Evolutionary conservation across 2,113 vertebrate species (phyloP), one percentile per base, ranked within the genome.

Genomic region (Isichthys henryi): DNA sequence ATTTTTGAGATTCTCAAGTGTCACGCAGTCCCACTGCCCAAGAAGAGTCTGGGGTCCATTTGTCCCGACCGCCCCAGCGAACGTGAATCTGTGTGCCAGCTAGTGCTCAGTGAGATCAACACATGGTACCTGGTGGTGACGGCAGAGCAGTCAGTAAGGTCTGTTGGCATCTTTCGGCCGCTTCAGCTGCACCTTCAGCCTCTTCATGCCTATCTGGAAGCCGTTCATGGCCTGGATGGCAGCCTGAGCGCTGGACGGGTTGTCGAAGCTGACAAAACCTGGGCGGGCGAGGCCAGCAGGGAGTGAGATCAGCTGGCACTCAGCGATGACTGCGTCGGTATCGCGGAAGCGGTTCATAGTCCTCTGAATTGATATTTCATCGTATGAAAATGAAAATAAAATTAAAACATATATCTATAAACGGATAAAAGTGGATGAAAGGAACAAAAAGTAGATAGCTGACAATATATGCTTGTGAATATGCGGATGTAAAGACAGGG

Each of bases 231-330:
- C 97, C 95, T 99, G 98, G 95, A 99, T 99, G 93, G 98, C 98
- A 21, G 98, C 97, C 97, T 99, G 98, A 96, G 98, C 98, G 62
- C 98, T 99, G 93, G 98, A 97, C 21, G 98, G 98, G 96, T 99
- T 99, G 96, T 99, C 98, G 94, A 99, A 99, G 96, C 98, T 99
- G 96, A 99, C 98, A 91, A 99, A 99, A 93, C 98, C 98, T 99
- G 93, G 91, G 50, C 2, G 0, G 3, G 48, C 58, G 74, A 89
- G 39, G 86, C 62, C 62, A 70, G 62, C 70, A 89, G 23, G 35
- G 35, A 9, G 39, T 19, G 27, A 85, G 53, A 83, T 35, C 35
- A 88, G 85, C 86, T 27, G 85, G 85, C 10, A 50, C 49, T 56
- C 27, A 39, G 74, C 56, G 66, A 58, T 17, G 89, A 90, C 15